These are phyloP conservation scores for Sarcophaga caerulescens DNA, from an alignment of 2,888 invertebrate species.

Conservation along the genomic window DNA sequence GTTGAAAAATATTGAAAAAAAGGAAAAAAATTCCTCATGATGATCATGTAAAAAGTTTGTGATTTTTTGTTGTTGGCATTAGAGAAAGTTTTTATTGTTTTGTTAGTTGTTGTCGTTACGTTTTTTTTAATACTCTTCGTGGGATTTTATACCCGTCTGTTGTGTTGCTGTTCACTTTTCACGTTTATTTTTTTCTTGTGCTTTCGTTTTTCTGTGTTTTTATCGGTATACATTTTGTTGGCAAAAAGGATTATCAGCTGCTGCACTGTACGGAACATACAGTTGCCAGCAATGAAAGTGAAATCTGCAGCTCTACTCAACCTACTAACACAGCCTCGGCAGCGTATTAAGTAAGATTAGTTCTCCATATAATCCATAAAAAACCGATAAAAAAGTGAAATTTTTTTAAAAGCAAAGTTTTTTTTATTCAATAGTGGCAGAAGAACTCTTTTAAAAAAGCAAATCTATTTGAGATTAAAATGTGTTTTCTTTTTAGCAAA, in stretches of 20 bases:
- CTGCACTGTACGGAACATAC: neutral
- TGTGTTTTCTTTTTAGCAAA: neutral
- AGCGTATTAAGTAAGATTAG: constrained; percentile 47
- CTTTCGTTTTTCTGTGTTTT: constrained; percentile 19
- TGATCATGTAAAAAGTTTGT: neutral
- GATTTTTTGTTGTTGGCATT: neutral
- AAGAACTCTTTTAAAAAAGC: neutral
- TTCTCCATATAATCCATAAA: neutral
- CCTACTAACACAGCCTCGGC: neutral
- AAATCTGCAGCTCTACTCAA: neutral
- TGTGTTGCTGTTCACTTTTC: neutral
- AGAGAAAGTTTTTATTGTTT: neutral
- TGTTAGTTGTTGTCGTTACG: neutral
- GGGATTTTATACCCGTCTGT: neutral
- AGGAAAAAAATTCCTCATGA: neutral
- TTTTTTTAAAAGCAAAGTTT: too few relatives aligned
- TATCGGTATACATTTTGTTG: neutral
- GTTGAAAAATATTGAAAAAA: neutral
- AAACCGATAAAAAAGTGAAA: neutral
- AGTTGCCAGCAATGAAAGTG: constrained; percentile 8
- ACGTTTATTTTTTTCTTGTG: neutral
- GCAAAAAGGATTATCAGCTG: constrained; percentile 50
- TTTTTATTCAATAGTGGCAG: neutral
- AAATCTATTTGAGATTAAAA: neutral
- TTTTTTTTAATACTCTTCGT: neutral